phyloP scores from a whole-genome alignment of 2,888 invertebrate genomes.

The Baronia brevicornis region DNA sequence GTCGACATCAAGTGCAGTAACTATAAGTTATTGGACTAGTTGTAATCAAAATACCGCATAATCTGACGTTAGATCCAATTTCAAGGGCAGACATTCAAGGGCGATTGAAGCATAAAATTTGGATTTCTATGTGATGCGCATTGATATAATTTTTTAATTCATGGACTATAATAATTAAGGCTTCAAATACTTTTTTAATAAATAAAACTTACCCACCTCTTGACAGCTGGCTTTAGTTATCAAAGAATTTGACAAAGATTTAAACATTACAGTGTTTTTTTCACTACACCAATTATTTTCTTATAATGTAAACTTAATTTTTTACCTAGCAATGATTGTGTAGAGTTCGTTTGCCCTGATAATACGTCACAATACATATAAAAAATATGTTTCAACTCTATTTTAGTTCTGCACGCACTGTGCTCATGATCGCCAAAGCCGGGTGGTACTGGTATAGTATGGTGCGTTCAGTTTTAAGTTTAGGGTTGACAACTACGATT shows the following conservation, averaged over 20 bases:
- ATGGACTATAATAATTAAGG: conserved; percentile 1
- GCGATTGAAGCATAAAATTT: conserved; percentile 28
- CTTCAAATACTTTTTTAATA: conserved; percentile 13
- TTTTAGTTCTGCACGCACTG: conserved; percentile 63
- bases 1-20: background rate
- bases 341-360: conserved; percentile 56
- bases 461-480: conserved; percentile 12
- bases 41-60: conserved; percentile 25
- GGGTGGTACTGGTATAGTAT: conserved; percentile 43
- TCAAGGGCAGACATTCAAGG: conserved; percentile 67
- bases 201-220: conserved; percentile 84
- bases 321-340: conserved; percentile 36
- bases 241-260: conserved; percentile 76
- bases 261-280: conserved; percentile 77
- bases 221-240: conserved; percentile 81
- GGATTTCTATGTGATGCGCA: conserved; percentile 18
- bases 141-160: conserved; percentile 13
- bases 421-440: conserved; percentile 54
- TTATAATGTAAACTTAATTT: conserved; percentile 38
- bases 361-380: conserved; percentile 64
- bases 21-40: conserved; percentile 2
- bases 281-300: conserved; percentile 42
- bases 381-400: conserved; percentile 67
- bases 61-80: conserved; percentile 41
- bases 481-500: conserved; percentile 12